Evolutionary conservation across 2,888 invertebrate genomes (phyloP).

Genomic region (Crematogaster levior): DNA sequence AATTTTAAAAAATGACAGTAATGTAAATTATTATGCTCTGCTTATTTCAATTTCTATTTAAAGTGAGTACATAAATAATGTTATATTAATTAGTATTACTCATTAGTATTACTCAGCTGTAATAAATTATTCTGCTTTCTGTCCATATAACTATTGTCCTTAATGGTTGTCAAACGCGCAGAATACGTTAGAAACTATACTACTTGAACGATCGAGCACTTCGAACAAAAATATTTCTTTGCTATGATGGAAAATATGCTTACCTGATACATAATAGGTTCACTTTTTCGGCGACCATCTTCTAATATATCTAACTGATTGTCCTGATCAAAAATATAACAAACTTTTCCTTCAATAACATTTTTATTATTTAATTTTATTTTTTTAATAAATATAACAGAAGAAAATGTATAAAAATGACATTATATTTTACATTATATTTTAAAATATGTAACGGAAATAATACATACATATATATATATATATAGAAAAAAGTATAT

Average conservation of each 20-base stretch:
- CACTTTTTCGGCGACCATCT: constrained; percentile 29
- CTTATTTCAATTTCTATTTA: neutral
- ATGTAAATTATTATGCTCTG: neutral
- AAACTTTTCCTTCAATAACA: neutral
- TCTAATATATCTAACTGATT: constrained; percentile 58
- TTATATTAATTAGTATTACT: neutral
- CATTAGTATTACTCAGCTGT: neutral
- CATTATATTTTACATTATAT: too few relatives aligned
- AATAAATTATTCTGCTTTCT: neutral
- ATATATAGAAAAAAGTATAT: neutral
- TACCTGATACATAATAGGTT: constrained; percentile 56
- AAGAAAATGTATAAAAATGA: neutral
- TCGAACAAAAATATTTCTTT: constrained; percentile 1
- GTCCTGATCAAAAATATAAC: constrained; percentile 35
- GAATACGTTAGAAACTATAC: neutral
- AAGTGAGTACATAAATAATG: neutral
- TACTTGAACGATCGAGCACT: neutral
- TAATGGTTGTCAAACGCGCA: neutral
- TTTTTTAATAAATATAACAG: neutral
- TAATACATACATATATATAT: neutral
- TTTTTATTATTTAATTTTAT: neutral
- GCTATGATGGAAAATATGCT: constrained; percentile 7
- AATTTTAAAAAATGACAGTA: neutral
- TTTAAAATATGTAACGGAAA: neutral
- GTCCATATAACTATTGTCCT: neutral